phyloP scores from a whole-genome alignment of 1,140 invertebrate species.

The Lucilia sericata region DNA sequence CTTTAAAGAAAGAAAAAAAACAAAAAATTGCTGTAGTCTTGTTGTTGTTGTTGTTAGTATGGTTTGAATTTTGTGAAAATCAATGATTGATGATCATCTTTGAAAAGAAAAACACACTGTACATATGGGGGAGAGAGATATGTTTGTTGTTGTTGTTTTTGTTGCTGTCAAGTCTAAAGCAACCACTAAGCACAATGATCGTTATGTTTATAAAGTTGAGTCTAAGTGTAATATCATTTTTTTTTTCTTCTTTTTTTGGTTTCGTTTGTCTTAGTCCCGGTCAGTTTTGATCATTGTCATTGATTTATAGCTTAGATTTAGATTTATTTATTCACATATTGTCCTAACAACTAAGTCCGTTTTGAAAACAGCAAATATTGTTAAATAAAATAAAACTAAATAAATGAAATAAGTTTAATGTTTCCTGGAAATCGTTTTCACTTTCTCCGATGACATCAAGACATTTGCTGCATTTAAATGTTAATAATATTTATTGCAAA shows the following conservation, averaged over 20 bases:
- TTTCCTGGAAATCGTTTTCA: constrained; percentile 24
- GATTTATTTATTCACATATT: neutral
- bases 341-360: neutral
- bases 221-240: neutral
- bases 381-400: neutral
- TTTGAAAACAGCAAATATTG: neutral
- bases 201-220: neutral
- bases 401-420: constrained; percentile 12
- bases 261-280: neutral
- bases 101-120: neutral
- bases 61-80: constrained; percentile 33
- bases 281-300: constrained; percentile 22
- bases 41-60: neutral
- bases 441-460: constrained; percentile 13
- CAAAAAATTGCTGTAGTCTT: neutral
- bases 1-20: neutral
- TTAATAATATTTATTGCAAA: neutral
- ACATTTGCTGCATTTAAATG: constrained; percentile 16
- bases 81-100: constrained; percentile 36
- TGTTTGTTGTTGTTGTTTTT: neutral
- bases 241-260: neutral
- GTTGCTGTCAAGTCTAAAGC: neutral
- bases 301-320: constrained; percentile 27
- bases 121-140: constrained; percentile 41
- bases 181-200: neutral